phyloP scores from a whole-genome alignment of 2,797 vertebrate species.

The Cynopterus sphinx region DNA sequence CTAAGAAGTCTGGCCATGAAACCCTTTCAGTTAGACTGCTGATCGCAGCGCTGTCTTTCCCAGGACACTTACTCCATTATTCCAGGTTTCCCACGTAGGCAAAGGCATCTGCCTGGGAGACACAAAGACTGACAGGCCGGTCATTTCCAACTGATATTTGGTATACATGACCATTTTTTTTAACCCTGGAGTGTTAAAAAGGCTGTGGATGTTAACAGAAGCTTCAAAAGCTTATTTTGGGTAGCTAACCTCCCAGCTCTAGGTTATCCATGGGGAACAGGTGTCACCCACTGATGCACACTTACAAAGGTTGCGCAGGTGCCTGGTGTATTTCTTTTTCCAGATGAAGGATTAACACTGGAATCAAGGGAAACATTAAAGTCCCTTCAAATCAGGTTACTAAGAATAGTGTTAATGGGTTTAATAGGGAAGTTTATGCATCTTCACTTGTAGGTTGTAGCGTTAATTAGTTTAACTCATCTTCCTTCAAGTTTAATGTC shows the following conservation, averaged over 20 bases:
- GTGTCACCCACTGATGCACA: background rate
- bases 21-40: background rate
- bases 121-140: background rate
- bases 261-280: background rate
- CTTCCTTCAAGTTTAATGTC: conserved; percentile 53
- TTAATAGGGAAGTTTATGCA: conserved; percentile 66
- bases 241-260: background rate
- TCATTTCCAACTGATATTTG: background rate
- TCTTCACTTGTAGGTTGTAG: conserved; percentile 59
- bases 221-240: conserved; percentile 48
- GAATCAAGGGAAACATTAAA: conserved; percentile 69
- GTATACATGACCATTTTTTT: background rate
- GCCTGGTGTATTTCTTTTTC: conserved; percentile 59
- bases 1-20: background rate
- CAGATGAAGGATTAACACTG: conserved; percentile 66
- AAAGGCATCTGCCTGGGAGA: background rate
- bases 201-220: conserved; percentile 27
- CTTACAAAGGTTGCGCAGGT: conserved; percentile 44
- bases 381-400: conserved; percentile 65
- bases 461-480: conserved; percentile 67
- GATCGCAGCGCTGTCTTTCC: background rate
- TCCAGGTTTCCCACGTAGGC: background rate
- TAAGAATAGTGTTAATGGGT: conserved; percentile 65
- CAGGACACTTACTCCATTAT: background rate
- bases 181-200: background rate